Evolutionary conservation across 2,888 invertebrate genomes (phyloP), one percentile per base, ranked within the genome.

Genomic region (Drosophila formosana): DNA sequence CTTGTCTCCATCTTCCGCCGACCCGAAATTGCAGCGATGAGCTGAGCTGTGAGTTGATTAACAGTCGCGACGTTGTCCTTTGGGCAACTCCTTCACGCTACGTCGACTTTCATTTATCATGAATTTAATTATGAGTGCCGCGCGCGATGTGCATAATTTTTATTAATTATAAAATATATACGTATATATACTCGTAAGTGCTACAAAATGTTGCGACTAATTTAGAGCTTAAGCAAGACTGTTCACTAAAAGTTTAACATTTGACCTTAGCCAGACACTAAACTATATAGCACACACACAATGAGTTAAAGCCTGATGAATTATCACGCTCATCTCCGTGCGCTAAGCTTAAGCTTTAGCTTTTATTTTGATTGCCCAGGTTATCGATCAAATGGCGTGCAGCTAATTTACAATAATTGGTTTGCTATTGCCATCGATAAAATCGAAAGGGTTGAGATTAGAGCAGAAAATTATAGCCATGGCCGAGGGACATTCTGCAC

Each of bases 41-140:
- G 63, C 82, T 71, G 72, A 68, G 73, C 18, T 18, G 18, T 76
- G 66, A 79, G 83, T 72, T 88, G 87, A 83, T 83, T 86, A 88
- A 80, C 77, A 68, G 80, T 50, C 72, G 74, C 69, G 63, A 49
- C 66, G 52, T 64, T 65, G 46, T 52, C 51, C 51, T 62, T 63
- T 60, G 25, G 58, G 25, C 60, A 53, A 69, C 58, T 65, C 61
- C 60, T 68, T 66, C 50, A 43, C 30, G 53, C 9, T 61, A 64
- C 69, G 57, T 66, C 80, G 63, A 55, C 64, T 75, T 66, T 53
- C 79, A 75, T 80, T 82, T 68, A 67, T 72, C 57, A 64, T 60
- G 52, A 72, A 77, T 77, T 85, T 80, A 85, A 87, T 88, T 85
- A 82, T 68, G 64, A 65, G 51, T 37, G 56, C 34, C 53, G 47